Evolutionary conservation across 2,888 invertebrate species (phyloP).

Genomic region (Erebia palarica): DNA sequence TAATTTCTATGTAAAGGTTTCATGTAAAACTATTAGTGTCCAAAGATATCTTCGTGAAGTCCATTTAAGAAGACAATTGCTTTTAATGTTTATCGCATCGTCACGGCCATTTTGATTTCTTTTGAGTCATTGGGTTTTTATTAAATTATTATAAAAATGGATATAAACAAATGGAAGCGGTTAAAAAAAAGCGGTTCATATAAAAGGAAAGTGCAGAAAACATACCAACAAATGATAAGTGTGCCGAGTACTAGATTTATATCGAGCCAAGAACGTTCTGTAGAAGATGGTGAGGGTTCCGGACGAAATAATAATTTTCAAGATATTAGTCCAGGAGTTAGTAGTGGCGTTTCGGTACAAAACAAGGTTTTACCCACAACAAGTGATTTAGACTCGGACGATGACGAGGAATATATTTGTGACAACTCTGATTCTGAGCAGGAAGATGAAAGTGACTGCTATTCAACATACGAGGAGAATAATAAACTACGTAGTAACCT

Average conservation of each 20-base stretch:
- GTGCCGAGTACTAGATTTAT: background rate
- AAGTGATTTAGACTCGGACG: background rate
- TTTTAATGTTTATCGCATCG: constrained; percentile 9
- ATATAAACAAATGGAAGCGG: constrained; percentile 7
- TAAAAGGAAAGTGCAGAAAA: constrained; percentile 11
- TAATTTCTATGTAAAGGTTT: constrained; percentile 21
- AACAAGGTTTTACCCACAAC: constrained; percentile 8
- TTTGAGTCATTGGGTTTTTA: constrained; percentile 10
- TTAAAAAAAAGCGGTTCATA: constrained; percentile 5
- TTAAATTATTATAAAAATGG: constrained; percentile 11
- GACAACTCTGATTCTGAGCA: background rate
- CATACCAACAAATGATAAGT: constrained; percentile 7
- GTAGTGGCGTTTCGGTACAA: constrained; percentile 9
- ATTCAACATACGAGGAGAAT: constrained; percentile 16
- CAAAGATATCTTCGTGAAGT: constrained; percentile 9
- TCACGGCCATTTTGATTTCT: constrained; percentile 10
- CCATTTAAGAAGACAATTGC: constrained; percentile 8
- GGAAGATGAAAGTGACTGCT: background rate
- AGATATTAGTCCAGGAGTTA: constrained; percentile 10
- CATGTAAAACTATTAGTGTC: constrained; percentile 21
- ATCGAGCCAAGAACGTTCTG: constrained; percentile 1
- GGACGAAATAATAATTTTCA: constrained; percentile 9
- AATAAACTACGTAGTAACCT: constrained; percentile 8
- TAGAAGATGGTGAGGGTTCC: constrained; percentile 5
- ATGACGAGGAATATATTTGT: constrained; percentile 1